A percentile compares a stretch with the other conserved stretches of the same genome.
Conservation (phyloP, 2,888 invertebrate species). For the Pilophorus perplexus region DNA sequence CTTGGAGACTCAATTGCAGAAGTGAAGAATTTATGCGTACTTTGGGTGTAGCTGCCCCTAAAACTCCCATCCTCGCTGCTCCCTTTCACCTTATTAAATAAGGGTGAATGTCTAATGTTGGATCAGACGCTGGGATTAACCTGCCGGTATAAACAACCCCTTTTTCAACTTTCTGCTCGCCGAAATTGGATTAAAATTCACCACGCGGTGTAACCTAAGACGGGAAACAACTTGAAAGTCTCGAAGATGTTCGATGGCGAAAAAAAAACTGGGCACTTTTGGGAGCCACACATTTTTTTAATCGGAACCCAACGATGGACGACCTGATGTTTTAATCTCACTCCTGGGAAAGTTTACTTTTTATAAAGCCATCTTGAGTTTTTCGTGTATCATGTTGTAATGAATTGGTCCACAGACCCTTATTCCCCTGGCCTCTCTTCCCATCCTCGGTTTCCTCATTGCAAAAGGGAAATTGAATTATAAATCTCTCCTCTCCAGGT, state of each 20-base stretch:
- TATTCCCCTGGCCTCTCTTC: background rate
- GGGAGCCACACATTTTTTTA: constrained; percentile 28
- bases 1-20: constrained; percentile 40
- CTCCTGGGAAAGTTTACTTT: constrained; percentile 30
- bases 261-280: background rate
- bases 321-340: constrained; percentile 24
- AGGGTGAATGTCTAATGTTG: constrained; percentile 43
- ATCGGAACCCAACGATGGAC: background rate
- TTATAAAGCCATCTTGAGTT: constrained; percentile 35
- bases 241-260: constrained; percentile 5
- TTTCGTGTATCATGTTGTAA: constrained; percentile 34
- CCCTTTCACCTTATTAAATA: constrained; percentile 36
- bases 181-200: constrained; percentile 34
- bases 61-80: constrained; percentile 2
- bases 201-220: background rate
- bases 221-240: constrained; percentile 23
- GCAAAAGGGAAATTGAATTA: constrained; percentile 41
- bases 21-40: constrained; percentile 42
- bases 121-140: constrained; percentile 36
- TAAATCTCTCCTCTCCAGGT: constrained; percentile 35
- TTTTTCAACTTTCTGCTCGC: background rate
- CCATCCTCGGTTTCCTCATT: no score
- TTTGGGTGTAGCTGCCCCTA: constrained; percentile 12
- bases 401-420: constrained; percentile 23
- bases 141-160: constrained; percentile 24